phyloP scores from a whole-genome alignment of 2,888 invertebrate genomes.

The Allolobophora icterica region DNA sequence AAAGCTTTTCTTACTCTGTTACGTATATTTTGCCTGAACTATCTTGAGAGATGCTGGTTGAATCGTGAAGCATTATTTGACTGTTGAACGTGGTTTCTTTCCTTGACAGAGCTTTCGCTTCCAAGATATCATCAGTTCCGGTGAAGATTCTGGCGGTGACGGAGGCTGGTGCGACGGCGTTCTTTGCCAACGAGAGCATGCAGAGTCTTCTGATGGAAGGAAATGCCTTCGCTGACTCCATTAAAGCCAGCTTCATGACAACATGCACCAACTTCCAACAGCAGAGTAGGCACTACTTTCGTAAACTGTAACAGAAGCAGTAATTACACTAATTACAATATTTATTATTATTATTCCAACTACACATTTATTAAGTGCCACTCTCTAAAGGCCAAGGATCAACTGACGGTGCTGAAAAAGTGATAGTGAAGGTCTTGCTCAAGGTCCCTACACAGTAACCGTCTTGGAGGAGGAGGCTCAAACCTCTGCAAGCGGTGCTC shows the following conservation, averaged over 20 bases:
- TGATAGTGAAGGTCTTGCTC: neutral
- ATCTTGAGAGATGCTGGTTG: too few relatives aligned
- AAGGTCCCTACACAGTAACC: too few relatives aligned
- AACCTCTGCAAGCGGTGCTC: too few relatives aligned
- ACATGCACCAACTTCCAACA: conserved; percentile 80
- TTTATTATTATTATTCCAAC: conserved; percentile 31
- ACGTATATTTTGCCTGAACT: too few relatives aligned
- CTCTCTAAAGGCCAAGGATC: too few relatives aligned
- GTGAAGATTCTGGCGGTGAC: conserved; percentile 91
- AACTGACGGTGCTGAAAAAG: too few relatives aligned
- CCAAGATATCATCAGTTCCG: conserved; percentile 90
- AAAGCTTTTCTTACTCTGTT: too few relatives aligned
- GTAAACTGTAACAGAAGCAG: neutral
- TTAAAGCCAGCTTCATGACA: conserved; percentile 90
- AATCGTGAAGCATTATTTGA: too few relatives aligned
- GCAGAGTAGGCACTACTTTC: conserved; percentile 74
- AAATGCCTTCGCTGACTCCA: conserved; percentile 85
- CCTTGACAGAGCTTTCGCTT: conserved; percentile 80
- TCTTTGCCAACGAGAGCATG: conserved; percentile 86
- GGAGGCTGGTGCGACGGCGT: conserved; percentile 78
- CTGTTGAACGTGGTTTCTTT: neutral
- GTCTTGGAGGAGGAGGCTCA: too few relatives aligned
- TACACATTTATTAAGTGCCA: too few relatives aligned
- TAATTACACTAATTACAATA: neutral
- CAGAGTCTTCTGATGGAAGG: conserved; percentile 91